phyloP scores from a whole-genome alignment of 2,888 invertebrate species.

The Dynastes tityus region DNA sequence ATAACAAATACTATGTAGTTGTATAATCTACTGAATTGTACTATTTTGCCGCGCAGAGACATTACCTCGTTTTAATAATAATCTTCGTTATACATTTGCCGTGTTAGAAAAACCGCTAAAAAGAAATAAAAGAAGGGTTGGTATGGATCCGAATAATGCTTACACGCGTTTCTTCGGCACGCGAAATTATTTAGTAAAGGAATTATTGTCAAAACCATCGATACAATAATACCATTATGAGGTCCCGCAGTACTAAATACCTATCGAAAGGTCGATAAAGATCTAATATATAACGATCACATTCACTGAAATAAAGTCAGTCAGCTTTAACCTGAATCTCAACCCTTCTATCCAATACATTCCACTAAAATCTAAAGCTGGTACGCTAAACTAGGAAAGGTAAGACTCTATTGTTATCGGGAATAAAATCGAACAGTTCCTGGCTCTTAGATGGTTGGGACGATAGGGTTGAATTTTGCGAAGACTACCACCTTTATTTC shows the following conservation, averaged over 20 bases:
- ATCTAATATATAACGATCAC: not conserved
- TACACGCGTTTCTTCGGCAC: slow-evolving; percentile 1
- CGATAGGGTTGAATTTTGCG: too few species aligned
- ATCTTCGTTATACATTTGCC: too few species aligned
- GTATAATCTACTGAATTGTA: too few species aligned
- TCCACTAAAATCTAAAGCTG: slow-evolving; percentile 2
- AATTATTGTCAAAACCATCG: not conserved
- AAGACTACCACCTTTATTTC: too few species aligned
- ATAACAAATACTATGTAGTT: too few species aligned
- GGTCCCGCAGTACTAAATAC: not conserved
- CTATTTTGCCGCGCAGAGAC: too few species aligned
- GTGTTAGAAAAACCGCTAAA: not conserved
- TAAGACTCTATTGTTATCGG: not conserved
- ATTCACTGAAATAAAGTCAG: not conserved
- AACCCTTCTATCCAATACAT: not conserved
- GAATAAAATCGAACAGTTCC: not conserved
- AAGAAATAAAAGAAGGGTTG: slow-evolving; percentile 1
- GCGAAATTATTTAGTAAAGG: slow-evolving; percentile 9
- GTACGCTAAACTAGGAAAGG: not conserved
- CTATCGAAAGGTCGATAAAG: not conserved
- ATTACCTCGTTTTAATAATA: too few species aligned
- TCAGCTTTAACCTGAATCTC: not conserved
- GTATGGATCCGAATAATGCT: not conserved
- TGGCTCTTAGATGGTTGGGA: too few species aligned
- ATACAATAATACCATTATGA: slow-evolving; percentile 11